Base-by-base conservation (phyloP, 2,113 vertebrate genomes). In the Hypomesus transpacificus region DNA sequence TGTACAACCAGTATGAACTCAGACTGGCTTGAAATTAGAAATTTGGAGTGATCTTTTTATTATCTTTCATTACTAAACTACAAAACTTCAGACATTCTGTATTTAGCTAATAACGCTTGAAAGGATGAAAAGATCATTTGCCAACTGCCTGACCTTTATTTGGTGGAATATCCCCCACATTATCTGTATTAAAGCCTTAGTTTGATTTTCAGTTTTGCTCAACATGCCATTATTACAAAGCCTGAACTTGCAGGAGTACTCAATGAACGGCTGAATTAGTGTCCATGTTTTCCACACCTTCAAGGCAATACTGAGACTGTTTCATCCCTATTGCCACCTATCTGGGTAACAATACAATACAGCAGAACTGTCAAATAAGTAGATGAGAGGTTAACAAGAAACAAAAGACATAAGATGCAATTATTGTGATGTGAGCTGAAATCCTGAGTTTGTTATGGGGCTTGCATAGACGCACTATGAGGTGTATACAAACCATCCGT, bases 381-480 rank as follows among this genome's bases (percentile, higher is more conserved):
- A 13, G 18, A 18, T 14, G 26, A 18, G 26, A 52, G 26, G 20
- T 8, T 9, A 20, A 52, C 3, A 5, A 4, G 24, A 2, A 56
- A 6, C 7, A 63, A 65, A 58, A 59, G 2, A 34, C 54, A n/a
- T 50, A 62, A 59, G 21, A 1, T 64, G 53, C 64, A 80, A 56
- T 14, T 65, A 58, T 51, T 71, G 68, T 59, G 58, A 26, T 52
- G 61, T 68, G 74, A 72, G 76, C 75, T 71, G 67, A 63, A 71
- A 60, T 84, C 80, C 85, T 85, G 83, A 83, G 84, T 78, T 80
- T 34, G 17, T 62, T 64, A 46, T 63, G 22, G 73, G 69, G 63
- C 51, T 82, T 90, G 83, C 87, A 88, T 87, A 87, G 81, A 79
- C 72, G 76, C 61, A 53, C 52, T 52, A 52, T 56, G 65, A 75